A percentile compares a stretch with the other conserved stretches of the same genome.
Evolutionary conservation across 2,888 invertebrate genomes (phyloP).

Genomic region (Agrilus cyanescens): DNA sequence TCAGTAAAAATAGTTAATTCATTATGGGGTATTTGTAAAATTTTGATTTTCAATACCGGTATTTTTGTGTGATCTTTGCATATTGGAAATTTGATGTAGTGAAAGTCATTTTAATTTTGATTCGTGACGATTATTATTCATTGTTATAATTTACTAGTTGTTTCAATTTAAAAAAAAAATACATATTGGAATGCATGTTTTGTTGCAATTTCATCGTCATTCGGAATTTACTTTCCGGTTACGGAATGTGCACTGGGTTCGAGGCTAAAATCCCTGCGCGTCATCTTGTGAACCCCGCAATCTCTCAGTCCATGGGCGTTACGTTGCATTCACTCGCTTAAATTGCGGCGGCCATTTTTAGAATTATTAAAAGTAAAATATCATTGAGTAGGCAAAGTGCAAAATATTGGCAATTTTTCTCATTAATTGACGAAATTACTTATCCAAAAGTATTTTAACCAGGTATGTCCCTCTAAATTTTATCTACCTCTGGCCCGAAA

Average conservation of each 20-base stretch:
- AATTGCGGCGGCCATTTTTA: slow-evolving; percentile 16
- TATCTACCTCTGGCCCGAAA: too few relatives aligned
- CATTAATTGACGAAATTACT: too few relatives aligned
- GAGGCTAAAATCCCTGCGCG: slow-evolving; percentile 52
- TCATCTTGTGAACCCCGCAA: slow-evolving; percentile 66
- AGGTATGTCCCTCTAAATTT: too few relatives aligned
- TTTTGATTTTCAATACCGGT: too few relatives aligned
- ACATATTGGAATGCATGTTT: slow-evolving; percentile 2
- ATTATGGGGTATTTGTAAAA: too few relatives aligned
- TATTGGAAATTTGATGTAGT: too few relatives aligned
- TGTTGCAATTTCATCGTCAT: slow-evolving; percentile 8
- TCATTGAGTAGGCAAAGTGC: neutral
- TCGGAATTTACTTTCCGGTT: slow-evolving; percentile 1
- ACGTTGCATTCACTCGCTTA: slow-evolving; percentile 31
- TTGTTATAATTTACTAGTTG: neutral
- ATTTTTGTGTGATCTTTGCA: too few relatives aligned
- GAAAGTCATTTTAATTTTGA: neutral
- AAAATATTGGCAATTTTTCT: too few relatives aligned
- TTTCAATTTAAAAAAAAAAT: neutral
- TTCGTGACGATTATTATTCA: slow-evolving; percentile 4
- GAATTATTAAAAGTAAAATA: neutral
- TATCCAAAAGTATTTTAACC: too few relatives aligned
- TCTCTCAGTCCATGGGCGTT: slow-evolving; percentile 30
- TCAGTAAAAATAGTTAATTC: too few relatives aligned
- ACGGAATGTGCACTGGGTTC: slow-evolving; percentile 21